Evolutionary conservation across 2,888 invertebrate species (phyloP), one percentile per base, ranked within the genome.

Genomic region (Diarsia brunnea): DNA sequence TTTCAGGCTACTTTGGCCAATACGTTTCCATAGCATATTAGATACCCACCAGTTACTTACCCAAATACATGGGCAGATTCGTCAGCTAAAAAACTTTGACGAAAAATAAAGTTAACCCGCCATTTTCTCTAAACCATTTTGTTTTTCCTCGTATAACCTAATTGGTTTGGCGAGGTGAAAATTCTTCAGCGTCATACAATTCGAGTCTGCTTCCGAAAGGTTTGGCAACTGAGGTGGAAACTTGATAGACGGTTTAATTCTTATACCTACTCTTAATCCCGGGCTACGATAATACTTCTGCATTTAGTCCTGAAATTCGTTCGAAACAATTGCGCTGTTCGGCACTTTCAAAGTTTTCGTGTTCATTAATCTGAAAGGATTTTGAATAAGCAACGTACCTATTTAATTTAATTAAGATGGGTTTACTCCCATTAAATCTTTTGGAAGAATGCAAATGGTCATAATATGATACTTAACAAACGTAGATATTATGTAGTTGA

Each of bases 181-280:
- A 80, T 71, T 75, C 45, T 64, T 65, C 66, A 31, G 53, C 76
- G 73, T 76, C 74, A 74, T 78, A 68, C 69, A 71, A 58, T 64
- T 53, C 14, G 47, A 58, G 69, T 69, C 77, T 84, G 84, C 73
- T 81, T 55, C 55, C 55, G 81, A 86, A 79, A 38, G 73, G 75
- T 71, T 81, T 64, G 63, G 64, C 61, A 61, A 75, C 79, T 72
- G 45, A 58, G 51, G 73, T 80, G 82, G 66, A 73, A 86, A 86
- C 73, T 77, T 84, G 78, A 86, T 77, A 70, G 77, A 86, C 82
- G 68, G 64, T 82, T 79, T 80, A 79, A 81, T 78, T 60, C 69
- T 16, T 51, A 66, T 14, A 58, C 55, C 2, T 4, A 53, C 45
- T 77, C 70, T 71, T 82, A 74, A 66, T 69, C 58, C 66, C 12